Base-by-base conservation (phyloP, 2,113 vertebrate species). In the Myotis yumanensis region DNA sequence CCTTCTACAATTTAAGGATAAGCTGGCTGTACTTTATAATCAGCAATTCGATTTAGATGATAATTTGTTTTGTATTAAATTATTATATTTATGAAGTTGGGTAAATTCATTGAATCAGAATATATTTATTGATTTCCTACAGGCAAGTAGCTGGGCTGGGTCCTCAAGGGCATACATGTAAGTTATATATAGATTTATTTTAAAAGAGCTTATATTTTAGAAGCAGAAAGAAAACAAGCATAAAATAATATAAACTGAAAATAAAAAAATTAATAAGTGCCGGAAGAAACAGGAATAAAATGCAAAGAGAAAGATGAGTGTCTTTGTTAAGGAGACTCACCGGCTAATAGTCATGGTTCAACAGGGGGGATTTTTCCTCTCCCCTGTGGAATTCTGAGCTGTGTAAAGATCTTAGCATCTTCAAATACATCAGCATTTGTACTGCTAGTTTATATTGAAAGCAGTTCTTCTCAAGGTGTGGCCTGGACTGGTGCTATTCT, bases 401-500 rank as follows among this genome's bases (percentile, higher is more conserved):
- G 54, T 90, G 11, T 6, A 28, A 64, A 69, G 28, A 37, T 48
- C 16, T 23, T 43, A 1, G 1, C 6, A n/a, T 15, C 79, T 30
- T 89, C 35, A 52, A 28, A 48, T 30, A 10, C 35, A 35, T 71
- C 20, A 35, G 40, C 20, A 37, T 54, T 35, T 59, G 37, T 15
- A 3, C 25, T 28, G 11, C 17, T 20, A 37, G 28, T 22, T 7
- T 6, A 0, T 37, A 59, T 11, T 80, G 59, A 59, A n/a, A 18
- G 10, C 11, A 20, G 0, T 3, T 2, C 5, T 52, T 1, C 10
- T 11, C 37, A 35, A 8, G 3, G 6, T n/a, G 23, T n/a, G 64
- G 11, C 51, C 40, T 18, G 14, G 37, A 51, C 9, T 28, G 14
- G 17, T 1, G 5, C 4, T 72, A 3, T 28, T 18, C 48, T 23